Conservation (phyloP, 1,140 invertebrate genomes). For the Neotoxoptera formosana region DNA sequence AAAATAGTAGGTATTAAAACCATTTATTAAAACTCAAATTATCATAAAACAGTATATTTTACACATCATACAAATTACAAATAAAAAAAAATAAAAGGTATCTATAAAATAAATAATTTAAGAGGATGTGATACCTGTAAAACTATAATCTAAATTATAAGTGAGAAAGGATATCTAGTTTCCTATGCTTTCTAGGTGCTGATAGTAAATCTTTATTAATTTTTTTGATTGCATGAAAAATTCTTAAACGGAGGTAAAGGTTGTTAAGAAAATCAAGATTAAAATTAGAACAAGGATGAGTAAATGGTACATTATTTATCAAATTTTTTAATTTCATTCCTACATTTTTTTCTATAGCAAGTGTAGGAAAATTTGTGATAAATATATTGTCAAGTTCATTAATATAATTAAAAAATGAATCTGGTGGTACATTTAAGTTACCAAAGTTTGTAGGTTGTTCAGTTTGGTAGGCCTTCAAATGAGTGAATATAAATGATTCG, state of each 20-base stretch:
- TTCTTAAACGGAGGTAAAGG: not conserved
- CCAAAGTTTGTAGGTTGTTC: not conserved
- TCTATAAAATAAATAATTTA: no score
- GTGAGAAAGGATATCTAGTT: not conserved
- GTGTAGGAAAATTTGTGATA: not conserved
- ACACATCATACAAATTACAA: no score
- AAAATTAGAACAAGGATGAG: not conserved
- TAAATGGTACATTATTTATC: not conserved
- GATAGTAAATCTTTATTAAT: not conserved
- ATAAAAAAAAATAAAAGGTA: no score
- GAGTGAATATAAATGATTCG: not conserved
- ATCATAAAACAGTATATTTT: no score
- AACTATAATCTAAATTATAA: not conserved
- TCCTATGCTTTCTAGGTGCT: not conserved
- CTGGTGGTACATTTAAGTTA: not conserved
- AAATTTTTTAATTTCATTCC: not conserved
- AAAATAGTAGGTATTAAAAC: no score
- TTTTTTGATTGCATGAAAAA: not conserved
- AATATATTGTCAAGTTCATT: not conserved
- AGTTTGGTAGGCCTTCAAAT: not conserved
- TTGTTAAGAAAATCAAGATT: not conserved
- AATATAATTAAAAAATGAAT: not conserved
- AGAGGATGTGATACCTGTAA: no score
- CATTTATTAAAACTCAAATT: no score
- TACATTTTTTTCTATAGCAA: not conserved